Evolutionary conservation across 2,113 vertebrate genomes (phyloP).

Genomic region (Machaerirhynchus nigripectus): DNA sequence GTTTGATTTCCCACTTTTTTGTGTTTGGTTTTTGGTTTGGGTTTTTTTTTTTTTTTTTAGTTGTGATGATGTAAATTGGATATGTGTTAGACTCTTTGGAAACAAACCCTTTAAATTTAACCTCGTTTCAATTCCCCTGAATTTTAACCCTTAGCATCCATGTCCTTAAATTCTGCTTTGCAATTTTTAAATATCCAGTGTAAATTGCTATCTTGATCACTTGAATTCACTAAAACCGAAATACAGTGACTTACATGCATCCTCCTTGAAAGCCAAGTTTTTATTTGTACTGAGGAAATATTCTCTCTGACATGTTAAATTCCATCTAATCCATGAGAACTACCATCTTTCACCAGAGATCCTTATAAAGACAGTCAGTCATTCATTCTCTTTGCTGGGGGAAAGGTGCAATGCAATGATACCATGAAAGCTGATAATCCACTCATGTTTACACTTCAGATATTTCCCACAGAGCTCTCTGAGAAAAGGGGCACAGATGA

Average conservation of each 20-base stretch:
- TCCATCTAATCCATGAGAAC: not conserved
- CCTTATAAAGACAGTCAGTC: not conserved
- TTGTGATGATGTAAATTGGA: not conserved
- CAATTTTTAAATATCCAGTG: not conserved
- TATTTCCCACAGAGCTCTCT: slow-evolving; percentile 17
- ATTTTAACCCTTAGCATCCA: not conserved
- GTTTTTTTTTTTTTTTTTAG: no score
- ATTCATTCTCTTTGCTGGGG: not conserved
- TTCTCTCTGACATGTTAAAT: slow-evolving; percentile 3
- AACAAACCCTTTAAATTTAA: not conserved
- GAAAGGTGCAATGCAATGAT: slow-evolving; percentile 53
- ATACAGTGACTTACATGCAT: not conserved
- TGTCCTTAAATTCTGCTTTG: not conserved
- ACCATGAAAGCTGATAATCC: slow-evolving; percentile 54
- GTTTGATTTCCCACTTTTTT: not conserved
- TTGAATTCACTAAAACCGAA: not conserved
- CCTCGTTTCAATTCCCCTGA: not conserved
- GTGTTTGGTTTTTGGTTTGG: fast-evolving
- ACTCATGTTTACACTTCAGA: slow-evolving; percentile 42
- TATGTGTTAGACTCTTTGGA: not conserved
- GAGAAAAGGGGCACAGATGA: not conserved
- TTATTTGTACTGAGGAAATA: not conserved
- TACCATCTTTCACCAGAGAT: not conserved
- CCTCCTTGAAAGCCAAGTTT: not conserved
- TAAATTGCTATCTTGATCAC: not conserved